Conservation (phyloP, 1,140 invertebrate species). For the Nebria ingens region DNA sequence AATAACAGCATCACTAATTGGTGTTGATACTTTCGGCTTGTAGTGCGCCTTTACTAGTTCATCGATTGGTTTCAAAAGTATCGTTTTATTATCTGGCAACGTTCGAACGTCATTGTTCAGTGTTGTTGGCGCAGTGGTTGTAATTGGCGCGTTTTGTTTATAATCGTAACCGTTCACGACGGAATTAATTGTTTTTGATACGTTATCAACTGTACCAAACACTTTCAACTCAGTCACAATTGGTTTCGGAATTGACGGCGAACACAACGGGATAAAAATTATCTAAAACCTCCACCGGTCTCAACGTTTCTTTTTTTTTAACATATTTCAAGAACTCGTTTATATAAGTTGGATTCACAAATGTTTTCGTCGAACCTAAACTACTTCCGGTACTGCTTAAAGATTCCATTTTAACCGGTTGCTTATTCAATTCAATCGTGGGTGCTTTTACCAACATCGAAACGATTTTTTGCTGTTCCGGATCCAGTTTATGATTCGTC, state of each 20-base stretch:
- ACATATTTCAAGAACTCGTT: slow-evolving; percentile 1
- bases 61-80: background rate
- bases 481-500: background rate
- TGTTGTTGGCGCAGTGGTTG: background rate
- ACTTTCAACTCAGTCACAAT: background rate
- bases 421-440: background rate
- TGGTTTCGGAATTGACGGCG: too few species aligned
- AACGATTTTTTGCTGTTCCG: background rate
- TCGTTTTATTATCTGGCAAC: too few species aligned
- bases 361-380: background rate
- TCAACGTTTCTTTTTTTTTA: background rate
- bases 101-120: too few species aligned
- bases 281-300: too few species aligned
- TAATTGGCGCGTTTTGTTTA: background rate
- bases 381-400: background rate
- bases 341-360: background rate
- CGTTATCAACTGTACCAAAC: background rate
- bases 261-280: too few species aligned
- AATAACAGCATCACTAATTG: too few species aligned
- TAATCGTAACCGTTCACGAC: background rate
- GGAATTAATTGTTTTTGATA: background rate
- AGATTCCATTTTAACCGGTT: background rate
- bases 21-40: too few species aligned
- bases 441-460: background rate
- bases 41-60: too few species aligned